Evolutionary conservation across 2,888 invertebrate genomes (phyloP), one percentile per base, ranked within the genome.

Genomic region (Hydropsyche betteni): DNA sequence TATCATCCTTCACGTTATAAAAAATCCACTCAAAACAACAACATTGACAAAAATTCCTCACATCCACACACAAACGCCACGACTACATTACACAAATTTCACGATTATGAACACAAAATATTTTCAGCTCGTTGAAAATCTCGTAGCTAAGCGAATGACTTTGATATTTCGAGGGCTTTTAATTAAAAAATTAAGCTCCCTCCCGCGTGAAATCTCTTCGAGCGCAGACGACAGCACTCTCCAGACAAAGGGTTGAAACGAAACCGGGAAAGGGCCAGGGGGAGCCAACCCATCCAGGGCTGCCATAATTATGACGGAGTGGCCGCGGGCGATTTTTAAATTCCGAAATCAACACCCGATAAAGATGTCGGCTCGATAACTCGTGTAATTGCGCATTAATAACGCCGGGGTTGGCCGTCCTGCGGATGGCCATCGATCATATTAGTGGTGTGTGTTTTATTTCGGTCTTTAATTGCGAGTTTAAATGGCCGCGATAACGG

Each of bases 131-230:
- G 44, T 6, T 44, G 44, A 69, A 74, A 77, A 74, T 77, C 72
- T 74, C 72, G 75, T 74, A 76, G 76, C 76, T 74, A 73, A 78
- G 77, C 74, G 84, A 83, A 84, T 87, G 87, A 87, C 87, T 87
- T 87, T 87, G 87, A 87, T 87, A 86, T 87, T 87, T 87, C 85
- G 84, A 83, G 83, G 83, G 83, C 84, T 81, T 86, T 87, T 87
- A 87, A 88, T 87, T 87, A 87, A 88, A 44, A 87, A 87, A 87
- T 87, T 86, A 86, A 86, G 87, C 87, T 86, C 85, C 85, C 85
- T 86, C 61, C 83, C 82, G 82, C 80, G 81, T 81, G 79, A 81
- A 78, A 78, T 75, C 80, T 82, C 80, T 80, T 81, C 78, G 80
- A 82, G 82, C 80, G 80, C 81, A 81, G 83, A 76, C 76, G 78